Base-by-base conservation (phyloP, 2,888 invertebrate genomes). In the Resseliella maxima region DNA sequence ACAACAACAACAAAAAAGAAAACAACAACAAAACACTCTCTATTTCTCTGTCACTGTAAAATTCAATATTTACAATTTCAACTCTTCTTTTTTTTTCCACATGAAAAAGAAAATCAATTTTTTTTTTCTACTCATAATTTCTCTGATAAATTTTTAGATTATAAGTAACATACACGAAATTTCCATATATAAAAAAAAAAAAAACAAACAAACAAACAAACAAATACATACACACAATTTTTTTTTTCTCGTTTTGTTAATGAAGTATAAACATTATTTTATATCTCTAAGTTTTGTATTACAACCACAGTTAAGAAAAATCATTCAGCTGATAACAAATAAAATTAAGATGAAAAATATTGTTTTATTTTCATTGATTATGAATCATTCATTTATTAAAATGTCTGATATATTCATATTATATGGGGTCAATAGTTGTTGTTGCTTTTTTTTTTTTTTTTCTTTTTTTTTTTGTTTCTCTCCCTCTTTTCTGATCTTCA, bases 271-370 rank as follows among this genome's bases (percentile, higher is more conserved):
- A 50, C 59, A 59, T 59, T 59, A 59, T 59, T 59, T 15, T 59
- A 59, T 59, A 59, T 59, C 59, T n/a, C 59, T 59, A 59, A 59
- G 59, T 59, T 59, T 59, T 59, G 59, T 59, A 59, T 59, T 59
- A 59, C 59, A 59, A 59, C 59, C 27, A 59, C 50, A 50, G 15
- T 18, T 8, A 59, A n/a, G 27, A 59, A 59, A 59, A 41, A 41
- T 27, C 59, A 59, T 59, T 59, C 59, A 59, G 27, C 59, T 59
- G 59, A 59, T 24, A 59, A 59, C n/a, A 59, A 59, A 59, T 59
- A 59, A 59, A 59, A 59, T 24, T 59, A 59, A 59, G 59, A 59
- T 59, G 59, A 24, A 24, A 24, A 50, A 15, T 12, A 59, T 59
- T 59, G 24, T 24, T 59, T 24, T 59, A 24, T 59, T 24, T 59